A percentile compares a stretch with the other conserved stretches of the same genome.
Evolutionary conservation across 1,140 invertebrate species (phyloP).

Genomic region (Pseudomyrmex gracilis): DNA sequence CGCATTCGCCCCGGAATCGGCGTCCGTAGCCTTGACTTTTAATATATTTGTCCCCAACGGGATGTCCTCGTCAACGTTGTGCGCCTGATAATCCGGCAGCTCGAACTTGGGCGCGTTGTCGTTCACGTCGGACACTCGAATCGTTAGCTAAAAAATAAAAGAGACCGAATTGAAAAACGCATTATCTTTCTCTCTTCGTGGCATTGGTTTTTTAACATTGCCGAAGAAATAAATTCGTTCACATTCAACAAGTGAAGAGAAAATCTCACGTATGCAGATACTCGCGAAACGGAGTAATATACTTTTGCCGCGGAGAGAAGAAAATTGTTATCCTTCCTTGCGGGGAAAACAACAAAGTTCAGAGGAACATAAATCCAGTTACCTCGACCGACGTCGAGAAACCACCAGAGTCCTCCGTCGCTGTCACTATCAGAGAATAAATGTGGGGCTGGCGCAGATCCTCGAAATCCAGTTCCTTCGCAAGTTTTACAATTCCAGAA

Average conservation of each 20-base stretch:
- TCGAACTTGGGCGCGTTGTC: conserved; percentile 98
- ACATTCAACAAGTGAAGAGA: conserved; percentile 11
- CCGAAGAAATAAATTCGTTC: neutral
- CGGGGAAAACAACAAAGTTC: neutral
- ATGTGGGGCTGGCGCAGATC: conserved; percentile 96
- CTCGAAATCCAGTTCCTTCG: conserved; percentile 98
- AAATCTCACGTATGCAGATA: neutral
- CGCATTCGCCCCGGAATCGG: conserved; percentile 96
- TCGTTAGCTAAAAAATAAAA: conserved; percentile 89
- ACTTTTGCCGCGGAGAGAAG: neutral
- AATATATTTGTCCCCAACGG: conserved; percentile 95
- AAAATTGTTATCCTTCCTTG: conserved; percentile 4
- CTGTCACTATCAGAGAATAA: conserved; percentile 96
- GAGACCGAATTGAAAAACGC: neutral
- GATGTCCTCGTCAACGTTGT: conserved; percentile 97
- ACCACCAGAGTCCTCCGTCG: conserved; percentile 97
- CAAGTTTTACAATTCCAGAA: conserved; percentile 96
- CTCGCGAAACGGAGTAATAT: neutral
- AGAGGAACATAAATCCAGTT: conserved; percentile 71
- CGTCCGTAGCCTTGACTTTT: conserved; percentile 96
- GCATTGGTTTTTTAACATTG: neutral
- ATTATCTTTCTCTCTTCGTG: neutral
- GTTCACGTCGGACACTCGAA: conserved; percentile 97
- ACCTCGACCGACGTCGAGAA: conserved; percentile 98
- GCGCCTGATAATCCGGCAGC: conserved; percentile 97